Evolutionary conservation across 2,888 invertebrate species (phyloP).

Genomic region (Polylopha cassiicola): DNA sequence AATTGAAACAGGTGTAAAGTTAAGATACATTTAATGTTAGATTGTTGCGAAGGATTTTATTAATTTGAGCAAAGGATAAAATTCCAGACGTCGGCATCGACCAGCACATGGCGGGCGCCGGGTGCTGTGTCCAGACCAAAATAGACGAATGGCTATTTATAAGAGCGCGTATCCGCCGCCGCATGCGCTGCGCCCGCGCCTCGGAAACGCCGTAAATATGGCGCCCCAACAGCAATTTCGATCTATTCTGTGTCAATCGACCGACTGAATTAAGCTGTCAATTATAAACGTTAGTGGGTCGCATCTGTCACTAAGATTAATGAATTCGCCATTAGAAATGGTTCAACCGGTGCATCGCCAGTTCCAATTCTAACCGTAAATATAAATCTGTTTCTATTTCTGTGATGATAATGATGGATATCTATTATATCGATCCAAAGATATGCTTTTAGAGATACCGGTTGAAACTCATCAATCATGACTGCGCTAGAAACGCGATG

Average conservation of each 20-base stretch:
- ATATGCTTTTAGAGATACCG: slow-evolving; percentile 50
- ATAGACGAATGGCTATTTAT: slow-evolving; percentile 71
- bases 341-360: no score
- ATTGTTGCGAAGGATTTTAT: slow-evolving; percentile 60
- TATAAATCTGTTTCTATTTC: neutral
- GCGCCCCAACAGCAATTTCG: slow-evolving; percentile 30
- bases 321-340: neutral
- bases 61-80: slow-evolving; percentile 47
- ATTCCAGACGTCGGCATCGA: slow-evolving; percentile 55
- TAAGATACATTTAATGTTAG: slow-evolving; percentile 51
- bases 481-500: slow-evolving; percentile 42
- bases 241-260: slow-evolving; percentile 1
- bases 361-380: neutral
- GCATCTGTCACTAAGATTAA: slow-evolving; percentile 9
- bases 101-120: slow-evolving; percentile 69
- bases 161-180: slow-evolving; percentile 66
- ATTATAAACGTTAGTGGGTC: slow-evolving; percentile 4
- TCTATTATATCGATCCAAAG: slow-evolving; percentile 19
- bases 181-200: slow-evolving; percentile 45
- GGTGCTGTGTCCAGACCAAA: slow-evolving; percentile 61
- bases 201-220: slow-evolving; percentile 39
- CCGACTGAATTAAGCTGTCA: slow-evolving; percentile 7
- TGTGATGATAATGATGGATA: neutral
- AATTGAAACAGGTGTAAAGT: slow-evolving; percentile 24
- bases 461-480: slow-evolving; percentile 61